Conservation (phyloP, 2,888 invertebrate genomes). For the Leptodirus hochenwartii region DNA sequence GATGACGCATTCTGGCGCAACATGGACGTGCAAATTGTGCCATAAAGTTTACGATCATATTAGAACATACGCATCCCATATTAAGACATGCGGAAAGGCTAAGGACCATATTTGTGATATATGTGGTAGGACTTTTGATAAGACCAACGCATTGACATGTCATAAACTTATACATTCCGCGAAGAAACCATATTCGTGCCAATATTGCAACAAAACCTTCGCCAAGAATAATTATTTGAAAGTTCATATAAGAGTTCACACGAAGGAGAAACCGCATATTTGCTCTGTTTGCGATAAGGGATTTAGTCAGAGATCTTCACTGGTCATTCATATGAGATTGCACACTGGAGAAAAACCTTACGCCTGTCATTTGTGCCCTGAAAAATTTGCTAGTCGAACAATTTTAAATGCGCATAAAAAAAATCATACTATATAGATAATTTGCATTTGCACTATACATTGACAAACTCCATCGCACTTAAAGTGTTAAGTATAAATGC, state of each 20-base stretch:
- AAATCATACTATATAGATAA: too few relatives aligned
- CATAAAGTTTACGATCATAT: too few relatives aligned
- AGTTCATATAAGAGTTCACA: slow-evolving; percentile 20
- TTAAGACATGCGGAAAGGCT: too few relatives aligned
- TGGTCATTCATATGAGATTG: slow-evolving; percentile 30
- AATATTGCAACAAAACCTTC: slow-evolving; percentile 22
- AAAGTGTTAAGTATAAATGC: too few relatives aligned
- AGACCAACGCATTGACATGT: slow-evolving; percentile 9
- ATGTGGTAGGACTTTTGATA: slow-evolving; percentile 26
- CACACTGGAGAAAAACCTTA: slow-evolving; percentile 22
- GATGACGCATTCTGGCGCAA: slow-evolving; percentile 5
- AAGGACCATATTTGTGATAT: too few relatives aligned
- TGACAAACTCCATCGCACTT: too few relatives aligned
- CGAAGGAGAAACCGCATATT: slow-evolving; percentile 30
- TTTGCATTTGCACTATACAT: too few relatives aligned
- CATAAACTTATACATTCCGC: slow-evolving; percentile 22
- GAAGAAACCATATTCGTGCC: slow-evolving; percentile 23
- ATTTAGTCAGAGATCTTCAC: slow-evolving; percentile 32
- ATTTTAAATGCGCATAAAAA: too few relatives aligned
- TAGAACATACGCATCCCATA: too few relatives aligned
- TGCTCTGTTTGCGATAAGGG: slow-evolving; percentile 34
- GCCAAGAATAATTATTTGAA: slow-evolving; percentile 8
- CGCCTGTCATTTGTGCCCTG: too few relatives aligned
- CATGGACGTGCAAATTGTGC: too few relatives aligned
- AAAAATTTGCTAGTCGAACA: too few relatives aligned